Evolutionary conservation across 2,113 vertebrate genomes (phyloP).

Genomic region (Percopsis transmontana): DNA sequence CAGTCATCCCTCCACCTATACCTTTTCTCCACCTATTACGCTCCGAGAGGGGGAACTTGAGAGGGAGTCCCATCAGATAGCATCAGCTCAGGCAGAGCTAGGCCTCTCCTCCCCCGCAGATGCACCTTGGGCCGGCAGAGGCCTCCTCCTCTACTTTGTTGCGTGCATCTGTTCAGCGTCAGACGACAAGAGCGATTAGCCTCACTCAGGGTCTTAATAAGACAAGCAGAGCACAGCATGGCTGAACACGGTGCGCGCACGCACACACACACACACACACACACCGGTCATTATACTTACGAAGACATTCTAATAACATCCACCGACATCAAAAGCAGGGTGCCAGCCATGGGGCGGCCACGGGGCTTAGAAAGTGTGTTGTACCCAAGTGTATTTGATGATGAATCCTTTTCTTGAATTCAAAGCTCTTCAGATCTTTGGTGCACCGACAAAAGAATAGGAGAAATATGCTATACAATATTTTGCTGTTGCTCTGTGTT

Average conservation of each 20-base stretch:
- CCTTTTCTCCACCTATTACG: slow-evolving; percentile 74
- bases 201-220: slow-evolving; percentile 78
- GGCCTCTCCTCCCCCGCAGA: slow-evolving; percentile 74
- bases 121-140: slow-evolving; percentile 70
- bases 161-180: slow-evolving; percentile 75
- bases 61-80: slow-evolving; percentile 70
- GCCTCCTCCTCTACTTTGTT: slow-evolving; percentile 77
- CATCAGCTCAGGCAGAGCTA: slow-evolving; percentile 68
- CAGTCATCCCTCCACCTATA: slow-evolving; percentile 69
- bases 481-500: slow-evolving; percentile 26
- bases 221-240: slow-evolving; percentile 61
- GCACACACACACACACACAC: slow-evolving; percentile 51
- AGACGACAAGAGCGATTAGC: slow-evolving; percentile 76
- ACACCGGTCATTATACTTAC: background rate
- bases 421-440: slow-evolving; percentile 1
- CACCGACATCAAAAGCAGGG: too few relatives aligned
- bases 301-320: background rate
- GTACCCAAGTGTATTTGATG: background rate
- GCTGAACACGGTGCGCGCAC: slow-evolving; percentile 25
- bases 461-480: slow-evolving; percentile 29
- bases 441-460: background rate
- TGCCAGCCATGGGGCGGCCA: too few relatives aligned
- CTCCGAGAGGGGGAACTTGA: slow-evolving; percentile 66
- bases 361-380: slow-evolving; percentile 7
- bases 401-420: slow-evolving; percentile 15